Percentiles rank a stretch among this genome's conserved stretches.
phyloP scores from a whole-genome alignment of 2,113 vertebrate genomes.

The Mola mola region DNA sequence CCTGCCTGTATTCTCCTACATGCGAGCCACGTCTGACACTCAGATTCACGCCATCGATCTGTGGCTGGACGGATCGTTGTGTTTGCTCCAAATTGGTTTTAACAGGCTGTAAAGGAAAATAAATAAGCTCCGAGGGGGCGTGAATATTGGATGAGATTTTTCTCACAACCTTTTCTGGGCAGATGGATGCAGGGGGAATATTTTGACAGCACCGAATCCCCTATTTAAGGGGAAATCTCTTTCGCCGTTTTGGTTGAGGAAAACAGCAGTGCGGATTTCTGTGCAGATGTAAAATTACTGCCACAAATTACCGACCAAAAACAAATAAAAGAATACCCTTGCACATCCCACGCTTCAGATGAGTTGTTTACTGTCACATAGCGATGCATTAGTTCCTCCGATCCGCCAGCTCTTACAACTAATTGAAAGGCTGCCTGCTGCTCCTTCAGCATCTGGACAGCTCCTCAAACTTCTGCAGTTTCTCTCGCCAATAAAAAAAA shows the following conservation, averaged over 20 bases:
- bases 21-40: constrained; percentile 47
- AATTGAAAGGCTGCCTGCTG: constrained; percentile 42
- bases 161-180: not conserved
- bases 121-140: constrained; percentile 1
- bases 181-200: not conserved
- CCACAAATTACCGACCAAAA: constrained; percentile 3
- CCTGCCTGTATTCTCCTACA: constrained; percentile 74
- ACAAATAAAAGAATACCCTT: constrained; percentile 4
- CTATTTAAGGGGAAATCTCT: not conserved
- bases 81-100: constrained; percentile 39
- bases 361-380: constrained; percentile 18
- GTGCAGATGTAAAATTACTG: not conserved
- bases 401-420: constrained; percentile 14
- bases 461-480: constrained; percentile 59
- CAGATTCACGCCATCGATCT: constrained; percentile 64
- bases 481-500: constrained; percentile 12
- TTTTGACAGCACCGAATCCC: not conserved
- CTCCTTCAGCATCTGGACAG: constrained; percentile 78
- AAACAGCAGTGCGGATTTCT: not conserved
- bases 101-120: constrained; percentile 34
- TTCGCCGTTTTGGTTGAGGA: not conserved
- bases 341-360: not conserved
- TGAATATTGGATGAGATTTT: not conserved
- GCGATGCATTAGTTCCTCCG: constrained; percentile 25
- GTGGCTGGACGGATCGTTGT: constrained; percentile 36